A percentile compares a stretch with the other conserved stretches of the same genome.
Evolutionary conservation across 1,140 invertebrate species (phyloP).

Genomic region (Bombyx mandarina): DNA sequence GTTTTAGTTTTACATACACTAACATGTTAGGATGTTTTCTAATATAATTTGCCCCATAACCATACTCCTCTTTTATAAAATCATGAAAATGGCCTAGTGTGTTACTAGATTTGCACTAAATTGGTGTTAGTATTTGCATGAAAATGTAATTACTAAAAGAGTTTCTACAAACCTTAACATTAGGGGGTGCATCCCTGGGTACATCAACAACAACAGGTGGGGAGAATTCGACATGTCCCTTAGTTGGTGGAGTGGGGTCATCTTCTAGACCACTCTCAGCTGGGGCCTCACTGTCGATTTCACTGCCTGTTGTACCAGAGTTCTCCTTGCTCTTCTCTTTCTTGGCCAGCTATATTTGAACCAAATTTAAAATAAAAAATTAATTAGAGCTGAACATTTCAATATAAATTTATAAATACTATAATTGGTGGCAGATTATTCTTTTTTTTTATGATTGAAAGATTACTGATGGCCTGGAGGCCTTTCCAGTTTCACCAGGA

Average conservation of each 20-base stretch:
- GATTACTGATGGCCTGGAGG: too few relatives aligned
- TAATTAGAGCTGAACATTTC: constrained; percentile 8
- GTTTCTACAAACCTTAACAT: constrained; percentile 40
- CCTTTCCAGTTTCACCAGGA: too few relatives aligned
- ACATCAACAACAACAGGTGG: constrained; percentile 51
- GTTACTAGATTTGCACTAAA: too few relatives aligned
- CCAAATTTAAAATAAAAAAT: too few relatives aligned
- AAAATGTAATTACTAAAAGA: not conserved
- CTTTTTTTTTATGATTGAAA: too few relatives aligned
- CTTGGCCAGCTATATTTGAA: constrained; percentile 41
- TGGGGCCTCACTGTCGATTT: constrained; percentile 54
- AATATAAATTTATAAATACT: constrained; percentile 5
- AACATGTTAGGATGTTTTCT: too few relatives aligned
- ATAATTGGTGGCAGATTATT: not conserved
- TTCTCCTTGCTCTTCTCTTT: constrained; percentile 61
- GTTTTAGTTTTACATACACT: too few relatives aligned
- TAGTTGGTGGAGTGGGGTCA: constrained; percentile 31
- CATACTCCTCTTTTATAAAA: too few relatives aligned
- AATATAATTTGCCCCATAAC: too few relatives aligned
- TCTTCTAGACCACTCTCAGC: constrained; percentile 64
- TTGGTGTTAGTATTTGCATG: too few relatives aligned
- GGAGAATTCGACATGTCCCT: constrained; percentile 60
- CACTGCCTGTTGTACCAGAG: constrained; percentile 44
- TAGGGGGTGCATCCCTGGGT: constrained; percentile 43
- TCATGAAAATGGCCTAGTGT: too few relatives aligned